These are phyloP conservation scores for Microctenopoma stevenorrisi DNA, from an alignment of 2,797 vertebrate species.

Conservation along the genomic window DNA sequence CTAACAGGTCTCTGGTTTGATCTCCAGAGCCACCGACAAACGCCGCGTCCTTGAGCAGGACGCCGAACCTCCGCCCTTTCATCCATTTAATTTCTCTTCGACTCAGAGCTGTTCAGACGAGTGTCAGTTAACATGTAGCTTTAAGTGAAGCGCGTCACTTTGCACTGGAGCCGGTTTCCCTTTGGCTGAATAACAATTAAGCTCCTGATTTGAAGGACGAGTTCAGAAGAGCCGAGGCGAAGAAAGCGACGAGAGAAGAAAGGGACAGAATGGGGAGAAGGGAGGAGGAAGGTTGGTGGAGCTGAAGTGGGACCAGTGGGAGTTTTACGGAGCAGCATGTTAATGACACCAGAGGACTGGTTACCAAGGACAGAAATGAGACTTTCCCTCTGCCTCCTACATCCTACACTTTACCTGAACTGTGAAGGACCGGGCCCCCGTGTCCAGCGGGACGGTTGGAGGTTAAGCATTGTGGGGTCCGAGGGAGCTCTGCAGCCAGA, in stretches of 20 bases:
- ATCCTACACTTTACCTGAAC: neutral
- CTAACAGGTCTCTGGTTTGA: slow-evolving; percentile 36
- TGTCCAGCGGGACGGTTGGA: no score
- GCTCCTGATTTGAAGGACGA: slow-evolving; percentile 46
- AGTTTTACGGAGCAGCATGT: slow-evolving; percentile 53
- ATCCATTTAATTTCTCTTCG: slow-evolving; percentile 21
- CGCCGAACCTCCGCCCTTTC: slow-evolving; percentile 4
- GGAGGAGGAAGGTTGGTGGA: slow-evolving; percentile 26
- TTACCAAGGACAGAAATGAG: neutral
- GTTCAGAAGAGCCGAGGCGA: neutral
- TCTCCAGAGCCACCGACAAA: slow-evolving; percentile 2
- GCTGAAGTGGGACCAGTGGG: slow-evolving; percentile 34
- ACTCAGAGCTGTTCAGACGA: neutral
- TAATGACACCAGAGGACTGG: slow-evolving; percentile 47
- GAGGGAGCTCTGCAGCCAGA: no score
- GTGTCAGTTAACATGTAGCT: slow-evolving; percentile 35
- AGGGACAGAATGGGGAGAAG: neutral
- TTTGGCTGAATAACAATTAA: slow-evolving; percentile 50
- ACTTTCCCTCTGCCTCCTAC: no score
- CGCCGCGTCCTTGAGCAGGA: slow-evolving; percentile 34
- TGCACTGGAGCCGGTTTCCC: neutral
- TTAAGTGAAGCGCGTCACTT: slow-evolving; percentile 20
- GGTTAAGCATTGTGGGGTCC: neutral
- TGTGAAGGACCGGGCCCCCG: no score
- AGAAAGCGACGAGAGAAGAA: slow-evolving; percentile 10